Conservation (phyloP, 1,140 invertebrate genomes). For the Psilanteris sp. region DNA sequence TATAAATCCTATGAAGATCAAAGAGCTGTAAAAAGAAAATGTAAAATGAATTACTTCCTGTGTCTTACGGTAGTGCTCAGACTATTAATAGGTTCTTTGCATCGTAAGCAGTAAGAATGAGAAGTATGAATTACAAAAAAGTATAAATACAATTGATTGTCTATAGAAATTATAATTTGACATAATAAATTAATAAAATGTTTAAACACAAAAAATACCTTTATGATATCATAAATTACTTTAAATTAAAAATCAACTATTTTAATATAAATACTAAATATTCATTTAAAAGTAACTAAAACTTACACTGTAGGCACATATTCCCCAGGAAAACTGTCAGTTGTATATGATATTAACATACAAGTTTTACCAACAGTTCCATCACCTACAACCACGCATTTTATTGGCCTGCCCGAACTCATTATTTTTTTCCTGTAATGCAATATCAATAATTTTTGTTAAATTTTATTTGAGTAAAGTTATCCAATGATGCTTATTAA, state of each 20-base stretch:
- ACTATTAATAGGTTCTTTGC: conserved; percentile 75
- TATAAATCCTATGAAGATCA: conserved; percentile 64
- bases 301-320: conserved; percentile 98
- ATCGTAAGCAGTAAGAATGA: conserved; percentile 62
- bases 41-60: conserved; percentile 74
- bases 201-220: no score
- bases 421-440: conserved; percentile 83
- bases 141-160: no score
- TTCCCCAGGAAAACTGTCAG: conserved; percentile 99
- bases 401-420: conserved; percentile 94
- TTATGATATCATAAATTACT: no score
- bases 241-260: no score
- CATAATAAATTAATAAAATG: no score
- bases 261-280: no score
- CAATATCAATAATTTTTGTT: no score
- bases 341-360: conserved; percentile 99
- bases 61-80: conserved; percentile 67
- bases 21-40: conserved; percentile 69
- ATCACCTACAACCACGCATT: conserved; percentile 96
- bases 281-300: no score
- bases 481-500: no score
- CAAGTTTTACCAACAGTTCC: conserved; percentile 99
- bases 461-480: no score
- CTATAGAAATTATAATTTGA: no score
- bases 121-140: conserved; percentile 49